Base-by-base conservation (phyloP, 2,797 vertebrate genomes). In the Scolopax rusticola region DNA sequence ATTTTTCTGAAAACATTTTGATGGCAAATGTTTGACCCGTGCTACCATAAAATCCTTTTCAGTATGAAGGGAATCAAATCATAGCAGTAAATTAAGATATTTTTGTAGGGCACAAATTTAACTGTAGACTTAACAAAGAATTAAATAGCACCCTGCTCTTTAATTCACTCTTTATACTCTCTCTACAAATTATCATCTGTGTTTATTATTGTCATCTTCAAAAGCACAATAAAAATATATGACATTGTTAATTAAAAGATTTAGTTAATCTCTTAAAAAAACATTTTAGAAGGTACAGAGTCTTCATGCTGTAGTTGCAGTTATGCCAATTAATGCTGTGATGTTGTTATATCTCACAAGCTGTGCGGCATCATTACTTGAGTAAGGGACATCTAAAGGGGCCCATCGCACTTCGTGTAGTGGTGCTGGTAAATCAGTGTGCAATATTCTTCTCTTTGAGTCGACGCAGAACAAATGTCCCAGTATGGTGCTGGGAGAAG, bases 71-170 rank as follows among this genome's bases (percentile, higher is more conserved):
- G 71, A 81, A 67, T 81, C 6, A 33, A 81, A 67, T 79, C 6
- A n/a, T 27, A 65, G 43, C 59, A 76, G 78, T 75, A 84, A 74
- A 24, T 75, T 64, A 60, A 80, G 50, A 51, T 19, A 50, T 38
- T 89, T 92, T 70, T 89, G 54, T 76, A 54, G 41, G 76, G 21
- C 48, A 61, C 27, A 45, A 83, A 96, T 97, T 95, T 97, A 93
- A 96, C 77, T 85, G 82, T 92, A 95, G 94, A 84, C 78, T 40
- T 95, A 95, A 81, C 75, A 92, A 89, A 63, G 73, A 94, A 95
- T 95, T 94, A 93, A 97, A 90, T 86, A 89, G 69, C 56, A 81
- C 59, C 15, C 65, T 80, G 50, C 28, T 11, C 94, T 36, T 36
- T 36, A 36, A 36, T 36, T 36, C 70, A 75, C 63, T 96, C 76